Evolutionary conservation across 2,113 vertebrate species (phyloP).

Genomic region (Protomyctophum bolini): DNA sequence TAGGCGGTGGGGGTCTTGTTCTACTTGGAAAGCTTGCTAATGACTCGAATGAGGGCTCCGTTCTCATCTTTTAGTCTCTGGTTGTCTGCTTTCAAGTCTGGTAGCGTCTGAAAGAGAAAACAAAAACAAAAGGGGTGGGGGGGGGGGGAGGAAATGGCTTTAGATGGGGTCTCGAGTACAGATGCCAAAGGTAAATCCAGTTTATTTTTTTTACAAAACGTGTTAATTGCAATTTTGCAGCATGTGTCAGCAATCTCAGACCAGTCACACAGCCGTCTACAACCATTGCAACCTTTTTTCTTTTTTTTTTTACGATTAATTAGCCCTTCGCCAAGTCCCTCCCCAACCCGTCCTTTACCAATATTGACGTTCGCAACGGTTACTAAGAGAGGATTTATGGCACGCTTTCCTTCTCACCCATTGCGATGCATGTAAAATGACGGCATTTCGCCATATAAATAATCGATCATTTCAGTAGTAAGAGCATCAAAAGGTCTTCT

Average conservation of each 20-base stretch:
- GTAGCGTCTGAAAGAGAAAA: slow-evolving; percentile 88
- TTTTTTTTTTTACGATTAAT: neutral
- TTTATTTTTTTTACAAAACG: slow-evolving; percentile 27
- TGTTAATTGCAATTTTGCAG: slow-evolving; percentile 47
- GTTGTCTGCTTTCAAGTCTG: slow-evolving; percentile 99
- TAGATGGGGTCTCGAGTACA: slow-evolving; percentile 40
- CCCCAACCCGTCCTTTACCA: no score
- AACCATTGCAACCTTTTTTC: neutral
- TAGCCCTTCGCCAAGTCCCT: no score
- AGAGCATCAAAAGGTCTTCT: no score
- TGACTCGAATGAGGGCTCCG: slow-evolving; percentile 94
- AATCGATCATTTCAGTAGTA: no score
- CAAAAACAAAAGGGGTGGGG: neutral
- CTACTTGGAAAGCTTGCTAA: slow-evolving; percentile 97
- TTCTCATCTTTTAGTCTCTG: slow-evolving; percentile 99
- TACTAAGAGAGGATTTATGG: no score
- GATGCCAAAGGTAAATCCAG: slow-evolving; percentile 17
- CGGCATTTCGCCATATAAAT: no score
- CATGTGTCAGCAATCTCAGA: slow-evolving; percentile 25
- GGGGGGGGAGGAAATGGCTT: slow-evolving; percentile 14
- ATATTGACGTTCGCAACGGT: no score
- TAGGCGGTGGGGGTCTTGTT: slow-evolving; percentile 40
- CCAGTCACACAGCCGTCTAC: slow-evolving; percentile 51
- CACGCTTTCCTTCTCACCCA: no score
- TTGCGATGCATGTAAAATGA: no score